These are phyloP conservation scores for Zele albiditarsus DNA, from an alignment of 2,888 invertebrate genomes.

Conservation along the genomic window DNA sequence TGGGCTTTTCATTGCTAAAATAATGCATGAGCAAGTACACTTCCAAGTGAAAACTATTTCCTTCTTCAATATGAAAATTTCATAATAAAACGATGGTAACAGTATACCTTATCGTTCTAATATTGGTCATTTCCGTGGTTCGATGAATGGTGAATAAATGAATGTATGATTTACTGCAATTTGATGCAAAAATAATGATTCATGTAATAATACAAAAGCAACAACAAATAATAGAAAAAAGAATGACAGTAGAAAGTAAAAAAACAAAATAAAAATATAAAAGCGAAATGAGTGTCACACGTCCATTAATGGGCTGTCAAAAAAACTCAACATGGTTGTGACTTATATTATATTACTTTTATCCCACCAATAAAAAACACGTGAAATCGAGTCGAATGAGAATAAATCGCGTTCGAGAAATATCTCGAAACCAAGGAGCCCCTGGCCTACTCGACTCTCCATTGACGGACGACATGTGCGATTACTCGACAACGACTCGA, in stretches of 20 bases:
- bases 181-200: not conserved
- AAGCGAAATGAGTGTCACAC: not conserved
- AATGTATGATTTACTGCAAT: not conserved
- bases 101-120: not conserved
- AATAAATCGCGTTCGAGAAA: too few relatives aligned
- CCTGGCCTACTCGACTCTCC: too few relatives aligned
- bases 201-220: not conserved
- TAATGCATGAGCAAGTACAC: not conserved
- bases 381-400: too few relatives aligned
- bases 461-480: too few relatives aligned
- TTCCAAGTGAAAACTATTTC: not conserved
- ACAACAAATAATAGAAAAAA: not conserved
- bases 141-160: not conserved
- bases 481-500: too few relatives aligned
- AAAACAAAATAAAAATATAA: not conserved
- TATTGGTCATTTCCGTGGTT: not conserved
- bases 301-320: not conserved
- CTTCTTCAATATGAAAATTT: not conserved
- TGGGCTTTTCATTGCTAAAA: conserved; percentile 52
- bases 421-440: too few relatives aligned
- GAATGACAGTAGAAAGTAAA: not conserved
- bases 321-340: not conserved
- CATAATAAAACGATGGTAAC: not conserved
- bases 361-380: too few relatives aligned
- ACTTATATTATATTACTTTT: too few relatives aligned